Evolutionary conservation across 2,797 vertebrate species (phyloP).

Genomic region (Mus spretus): DNA sequence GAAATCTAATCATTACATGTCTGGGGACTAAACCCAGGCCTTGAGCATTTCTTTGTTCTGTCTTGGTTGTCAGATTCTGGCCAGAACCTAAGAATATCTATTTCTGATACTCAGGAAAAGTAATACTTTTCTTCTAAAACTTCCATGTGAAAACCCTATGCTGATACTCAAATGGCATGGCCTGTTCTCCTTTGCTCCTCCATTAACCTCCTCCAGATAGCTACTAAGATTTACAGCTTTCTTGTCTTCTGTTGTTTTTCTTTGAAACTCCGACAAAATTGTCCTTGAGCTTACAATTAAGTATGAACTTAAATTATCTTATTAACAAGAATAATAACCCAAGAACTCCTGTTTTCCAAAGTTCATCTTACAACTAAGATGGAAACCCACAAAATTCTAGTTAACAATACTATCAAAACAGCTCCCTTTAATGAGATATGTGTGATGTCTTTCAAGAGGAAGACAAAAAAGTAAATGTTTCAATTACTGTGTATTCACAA

Average conservation of each 20-base stretch:
- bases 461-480: neutral
- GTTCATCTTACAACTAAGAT: neutral
- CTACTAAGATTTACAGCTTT: neutral
- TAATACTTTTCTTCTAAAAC: neutral
- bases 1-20: neutral
- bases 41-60: neutral
- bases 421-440: neutral
- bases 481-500: neutral
- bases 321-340: neutral
- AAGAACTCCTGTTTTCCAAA: neutral
- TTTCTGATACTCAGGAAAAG: neutral
- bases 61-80: neutral
- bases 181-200: neutral
- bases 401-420: neutral
- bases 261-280: neutral
- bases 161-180: neutral
- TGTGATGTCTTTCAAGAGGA: neutral
- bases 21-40: neutral
- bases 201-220: neutral
- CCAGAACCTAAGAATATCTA: neutral
- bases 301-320: neutral
- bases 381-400: neutral
- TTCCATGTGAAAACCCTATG: neutral
- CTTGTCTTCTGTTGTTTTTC: neutral
- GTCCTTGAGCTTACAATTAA: neutral